Conservation (phyloP, 2,888 invertebrate species). For the Balanococcus diminutus region DNA sequence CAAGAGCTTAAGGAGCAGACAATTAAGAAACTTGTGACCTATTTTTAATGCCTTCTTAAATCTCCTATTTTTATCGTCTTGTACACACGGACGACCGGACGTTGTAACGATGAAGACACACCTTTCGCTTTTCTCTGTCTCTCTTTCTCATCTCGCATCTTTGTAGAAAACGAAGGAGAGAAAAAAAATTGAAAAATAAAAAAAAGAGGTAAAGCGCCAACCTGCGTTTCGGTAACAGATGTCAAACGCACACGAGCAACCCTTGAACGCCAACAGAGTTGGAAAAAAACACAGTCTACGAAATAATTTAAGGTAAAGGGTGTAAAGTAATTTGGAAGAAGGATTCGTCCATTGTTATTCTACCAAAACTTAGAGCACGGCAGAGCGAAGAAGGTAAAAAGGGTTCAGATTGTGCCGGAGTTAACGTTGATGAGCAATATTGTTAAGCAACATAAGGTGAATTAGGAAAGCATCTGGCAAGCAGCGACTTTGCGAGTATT, state of each 20-base stretch:
- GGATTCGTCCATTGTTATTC: constrained; percentile 51
- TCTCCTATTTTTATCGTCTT: constrained; percentile 26
- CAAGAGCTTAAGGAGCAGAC: not conserved
- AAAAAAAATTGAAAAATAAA: constrained; percentile 16
- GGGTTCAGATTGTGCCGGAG: constrained; percentile 44
- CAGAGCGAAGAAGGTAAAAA: constrained; percentile 45
- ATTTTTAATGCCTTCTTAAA: constrained; percentile 30
- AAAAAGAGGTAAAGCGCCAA: constrained; percentile 28
- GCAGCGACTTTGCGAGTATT: constrained; percentile 46
- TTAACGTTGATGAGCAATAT: constrained; percentile 51
- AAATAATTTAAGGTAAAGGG: constrained; percentile 53
- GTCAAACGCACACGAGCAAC: constrained; percentile 52
- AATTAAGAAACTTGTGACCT: constrained; percentile 48
- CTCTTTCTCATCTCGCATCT: not conserved
- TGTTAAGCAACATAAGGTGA: constrained; percentile 52
- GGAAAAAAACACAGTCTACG: constrained; percentile 32
- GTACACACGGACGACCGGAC: constrained; percentile 34
- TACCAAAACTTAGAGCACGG: not conserved
- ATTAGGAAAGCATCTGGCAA: constrained; percentile 49
- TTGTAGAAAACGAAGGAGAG: not conserved
- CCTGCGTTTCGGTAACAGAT: constrained; percentile 48
- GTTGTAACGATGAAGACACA: constrained; percentile 47
- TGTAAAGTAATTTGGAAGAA: constrained; percentile 49
- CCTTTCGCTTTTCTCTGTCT: constrained; percentile 13
- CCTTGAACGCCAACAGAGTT: constrained; percentile 28